A percentile compares a stretch with the other conserved stretches of the same genome.
Evolutionary conservation across 2,888 invertebrate genomes (phyloP).

Genomic region (Heliconius erato): DNA sequence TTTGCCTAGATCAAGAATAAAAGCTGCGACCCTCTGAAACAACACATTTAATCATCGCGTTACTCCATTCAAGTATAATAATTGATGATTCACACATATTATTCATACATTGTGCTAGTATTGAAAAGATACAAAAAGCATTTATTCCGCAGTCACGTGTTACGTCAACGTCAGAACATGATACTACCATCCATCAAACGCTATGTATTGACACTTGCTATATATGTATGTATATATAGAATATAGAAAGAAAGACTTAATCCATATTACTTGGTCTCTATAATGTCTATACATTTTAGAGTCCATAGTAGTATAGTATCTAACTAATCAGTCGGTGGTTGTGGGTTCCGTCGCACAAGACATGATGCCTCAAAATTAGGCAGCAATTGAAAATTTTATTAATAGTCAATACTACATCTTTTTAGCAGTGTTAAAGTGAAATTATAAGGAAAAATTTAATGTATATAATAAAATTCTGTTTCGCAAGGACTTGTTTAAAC

Average conservation of each 20-base stretch:
- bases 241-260: neutral
- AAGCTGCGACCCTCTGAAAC: neutral
- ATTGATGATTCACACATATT: neutral
- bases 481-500: too few species aligned
- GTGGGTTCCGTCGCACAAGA: too few species aligned
- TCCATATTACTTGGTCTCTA: neutral
- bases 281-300: neutral
- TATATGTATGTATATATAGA: neutral
- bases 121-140: conserved; percentile 10
- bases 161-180: conserved; percentile 8
- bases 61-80: neutral
- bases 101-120: neutral
- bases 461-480: too few species aligned
- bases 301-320: too few species aligned
- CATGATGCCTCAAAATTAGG: too few species aligned
- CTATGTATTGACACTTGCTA: neutral
- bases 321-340: too few species aligned
- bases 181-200: conserved; percentile 5
- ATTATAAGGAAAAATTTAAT: too few species aligned
- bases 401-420: too few species aligned
- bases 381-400: too few species aligned
- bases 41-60: neutral
- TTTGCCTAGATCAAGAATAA: neutral
- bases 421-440: too few species aligned
- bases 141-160: neutral